Conservation (phyloP, 1,140 invertebrate genomes). For the Trinorchestia longiramus region DNA sequence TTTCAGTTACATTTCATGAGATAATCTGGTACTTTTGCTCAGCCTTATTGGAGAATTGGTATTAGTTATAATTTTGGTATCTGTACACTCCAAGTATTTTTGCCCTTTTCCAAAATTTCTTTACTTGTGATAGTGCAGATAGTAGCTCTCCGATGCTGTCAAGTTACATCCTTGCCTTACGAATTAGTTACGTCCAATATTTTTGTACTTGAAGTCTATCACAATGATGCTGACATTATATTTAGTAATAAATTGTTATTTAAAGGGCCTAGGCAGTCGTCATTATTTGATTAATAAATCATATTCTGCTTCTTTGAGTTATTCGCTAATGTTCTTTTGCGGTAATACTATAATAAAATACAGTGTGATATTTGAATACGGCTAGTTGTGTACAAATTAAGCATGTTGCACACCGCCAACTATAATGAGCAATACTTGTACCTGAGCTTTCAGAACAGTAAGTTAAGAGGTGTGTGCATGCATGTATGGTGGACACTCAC, state of each 20-base stretch:
- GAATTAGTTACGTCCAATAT: neutral
- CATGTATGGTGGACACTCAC: neutral
- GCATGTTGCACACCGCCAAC: neutral
- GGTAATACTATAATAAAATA: neutral
- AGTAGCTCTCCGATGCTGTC: neutral
- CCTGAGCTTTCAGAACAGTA: neutral
- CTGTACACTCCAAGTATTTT: neutral
- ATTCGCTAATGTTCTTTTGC: neutral
- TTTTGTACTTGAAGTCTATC: neutral
- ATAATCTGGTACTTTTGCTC: no score
- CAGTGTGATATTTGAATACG: neutral
- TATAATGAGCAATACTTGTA: neutral
- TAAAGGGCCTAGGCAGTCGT: no score
- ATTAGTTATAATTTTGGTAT: neutral
- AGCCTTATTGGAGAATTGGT: neutral
- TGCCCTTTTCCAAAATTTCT: neutral
- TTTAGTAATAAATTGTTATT: neutral
- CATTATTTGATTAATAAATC: neutral
- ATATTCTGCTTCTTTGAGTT: neutral
- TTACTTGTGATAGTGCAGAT: neutral
- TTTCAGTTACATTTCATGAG: no score
- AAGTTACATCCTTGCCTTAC: no score
- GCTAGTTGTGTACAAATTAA: neutral
- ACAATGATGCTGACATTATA: neutral
- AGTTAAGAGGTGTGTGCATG: neutral